Conservation (phyloP, 2,888 invertebrate species). For the Steinernema carpocapsae region DNA sequence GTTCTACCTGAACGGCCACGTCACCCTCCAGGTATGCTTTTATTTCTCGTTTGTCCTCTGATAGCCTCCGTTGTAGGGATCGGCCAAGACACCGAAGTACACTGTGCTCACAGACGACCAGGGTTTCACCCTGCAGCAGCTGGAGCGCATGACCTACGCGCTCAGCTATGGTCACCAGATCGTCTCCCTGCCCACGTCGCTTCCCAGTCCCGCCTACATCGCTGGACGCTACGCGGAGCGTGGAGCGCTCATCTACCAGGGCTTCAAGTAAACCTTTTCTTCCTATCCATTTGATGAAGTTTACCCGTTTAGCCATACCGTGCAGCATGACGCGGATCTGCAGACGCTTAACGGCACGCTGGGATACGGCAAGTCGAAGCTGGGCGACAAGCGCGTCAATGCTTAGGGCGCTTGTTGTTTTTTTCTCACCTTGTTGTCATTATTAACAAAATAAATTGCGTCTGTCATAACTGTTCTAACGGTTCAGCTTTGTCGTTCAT, state of each 20-base stretch:
- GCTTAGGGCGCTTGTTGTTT: not conserved
- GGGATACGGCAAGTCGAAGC: not conserved
- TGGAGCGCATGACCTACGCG: conserved; percentile 34
- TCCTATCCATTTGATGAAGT: too few relatives aligned
- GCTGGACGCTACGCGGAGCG: conserved; percentile 3
- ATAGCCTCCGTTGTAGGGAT: conserved; percentile 31
- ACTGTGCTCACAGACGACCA: conserved; percentile 32
- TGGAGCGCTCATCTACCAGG: not conserved
- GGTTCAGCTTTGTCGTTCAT: too few relatives aligned
- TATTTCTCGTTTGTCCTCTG: not conserved
- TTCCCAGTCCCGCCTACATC: conserved; percentile 36
- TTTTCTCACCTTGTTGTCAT: too few relatives aligned
- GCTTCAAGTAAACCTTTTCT: too few relatives aligned
- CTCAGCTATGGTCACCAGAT: conserved; percentile 38
- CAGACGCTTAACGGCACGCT: not conserved
- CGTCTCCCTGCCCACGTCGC: conserved; percentile 28
- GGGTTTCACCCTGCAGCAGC: conserved; percentile 21
- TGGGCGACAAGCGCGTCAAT: not conserved
- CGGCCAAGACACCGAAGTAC: conserved; percentile 37
- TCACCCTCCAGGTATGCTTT: conserved; percentile 18
- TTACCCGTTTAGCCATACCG: not conserved
- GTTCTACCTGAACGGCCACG: conserved; percentile 37
- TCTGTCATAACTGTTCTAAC: too few relatives aligned
- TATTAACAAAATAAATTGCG: too few relatives aligned
- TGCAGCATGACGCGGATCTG: not conserved